These are phyloP conservation scores for Ptychodera flava DNA, from an alignment of 35 echinoderm and acorn worm genomes.

Conservation along the genomic window DNA sequence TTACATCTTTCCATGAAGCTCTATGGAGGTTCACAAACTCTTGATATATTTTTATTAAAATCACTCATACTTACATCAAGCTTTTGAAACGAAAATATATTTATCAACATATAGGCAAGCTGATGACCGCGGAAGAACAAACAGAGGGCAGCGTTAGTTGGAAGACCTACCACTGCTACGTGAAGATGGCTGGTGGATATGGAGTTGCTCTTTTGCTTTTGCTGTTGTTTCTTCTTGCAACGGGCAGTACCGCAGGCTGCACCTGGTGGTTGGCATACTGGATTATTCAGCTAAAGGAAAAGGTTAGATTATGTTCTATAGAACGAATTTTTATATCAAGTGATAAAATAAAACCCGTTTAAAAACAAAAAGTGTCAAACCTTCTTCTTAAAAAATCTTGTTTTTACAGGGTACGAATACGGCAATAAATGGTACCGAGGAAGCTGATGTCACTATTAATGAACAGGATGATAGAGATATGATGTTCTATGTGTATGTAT, in stretches of 20 bases:
- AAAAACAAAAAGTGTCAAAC: too few relatives aligned
- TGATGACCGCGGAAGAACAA: slow-evolving; percentile 45
- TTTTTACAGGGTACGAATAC: too few relatives aligned
- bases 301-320: too few relatives aligned
- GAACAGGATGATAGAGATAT: too few relatives aligned
- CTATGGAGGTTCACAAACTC: not conserved
- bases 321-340: too few relatives aligned
- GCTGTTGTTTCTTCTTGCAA: slow-evolving; percentile 47
- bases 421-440: too few relatives aligned
- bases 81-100: not conserved
- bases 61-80: not conserved
- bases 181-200: slow-evolving; percentile 70
- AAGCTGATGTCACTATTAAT: too few relatives aligned
- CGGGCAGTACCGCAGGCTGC: slow-evolving; percentile 60
- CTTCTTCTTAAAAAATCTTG: too few relatives aligned
- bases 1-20: not conserved
- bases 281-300: slow-evolving; percentile 52
- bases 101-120: slow-evolving; percentile 29
- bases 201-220: slow-evolving; percentile 27
- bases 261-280: slow-evolving; percentile 86
- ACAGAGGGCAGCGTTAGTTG: slow-evolving; percentile 31
- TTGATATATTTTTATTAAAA: not conserved
- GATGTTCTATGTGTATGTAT: too few relatives aligned
- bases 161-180: slow-evolving; percentile 67
- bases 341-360: too few relatives aligned